These are phyloP conservation scores for Amiota mariae DNA, from an alignment of 2,888 invertebrate species.

Conservation along the genomic window DNA sequence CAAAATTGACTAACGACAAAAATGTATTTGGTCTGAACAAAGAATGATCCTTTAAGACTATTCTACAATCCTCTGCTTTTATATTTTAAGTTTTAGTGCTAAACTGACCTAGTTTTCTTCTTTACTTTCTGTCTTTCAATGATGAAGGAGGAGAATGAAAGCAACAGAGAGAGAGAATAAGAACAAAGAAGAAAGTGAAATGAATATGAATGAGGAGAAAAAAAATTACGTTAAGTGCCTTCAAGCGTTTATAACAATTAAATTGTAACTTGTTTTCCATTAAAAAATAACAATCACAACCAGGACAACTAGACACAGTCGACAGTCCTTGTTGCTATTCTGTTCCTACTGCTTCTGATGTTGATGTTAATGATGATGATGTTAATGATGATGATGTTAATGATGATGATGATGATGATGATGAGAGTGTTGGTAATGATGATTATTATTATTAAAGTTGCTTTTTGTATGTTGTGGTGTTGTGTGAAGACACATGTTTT, in stretches of 20 bases:
- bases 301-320: not conserved
- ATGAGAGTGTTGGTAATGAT: too few species aligned
- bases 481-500: not conserved
- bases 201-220: not conserved
- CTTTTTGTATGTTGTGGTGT: constrained; percentile 1
- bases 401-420: too few species aligned
- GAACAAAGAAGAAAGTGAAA: not conserved
- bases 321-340: too few species aligned
- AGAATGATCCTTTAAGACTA: too few species aligned
- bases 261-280: not conserved
- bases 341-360: too few species aligned
- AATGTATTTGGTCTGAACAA: too few species aligned
- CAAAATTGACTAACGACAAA: too few species aligned
- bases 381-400: too few species aligned
- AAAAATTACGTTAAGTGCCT: constrained; percentile 18
- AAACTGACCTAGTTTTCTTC: constrained; percentile 26
- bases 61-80: not conserved
- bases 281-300: not conserved
- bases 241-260: constrained; percentile 23
- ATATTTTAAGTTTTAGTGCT: not conserved
- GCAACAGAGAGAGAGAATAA: not conserved
- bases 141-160: not conserved
- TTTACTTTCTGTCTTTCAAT: not conserved
- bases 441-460: not conserved
- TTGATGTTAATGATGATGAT: too few species aligned